Conservation (phyloP, 2,797 vertebrate species). For the Syndactyla subalaris region DNA sequence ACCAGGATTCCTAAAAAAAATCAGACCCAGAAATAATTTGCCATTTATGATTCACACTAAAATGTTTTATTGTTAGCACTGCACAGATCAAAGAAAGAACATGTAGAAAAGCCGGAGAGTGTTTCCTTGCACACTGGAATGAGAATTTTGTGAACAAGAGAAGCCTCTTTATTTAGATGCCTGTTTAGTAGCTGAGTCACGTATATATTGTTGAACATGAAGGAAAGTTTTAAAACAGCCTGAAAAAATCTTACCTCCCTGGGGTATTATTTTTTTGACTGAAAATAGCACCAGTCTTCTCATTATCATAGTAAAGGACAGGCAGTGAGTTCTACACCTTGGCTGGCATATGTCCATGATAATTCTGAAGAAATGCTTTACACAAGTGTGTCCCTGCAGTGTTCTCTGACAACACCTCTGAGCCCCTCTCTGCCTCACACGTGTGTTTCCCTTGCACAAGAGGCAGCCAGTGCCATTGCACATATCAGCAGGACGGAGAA, state of each 20-base stretch:
- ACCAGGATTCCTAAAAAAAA: not conserved
- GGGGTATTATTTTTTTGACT: not conserved
- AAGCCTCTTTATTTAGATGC: slow-evolving; percentile 66
- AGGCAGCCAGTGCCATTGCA: not conserved
- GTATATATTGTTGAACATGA: slow-evolving; percentile 39
- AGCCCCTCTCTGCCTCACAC: not conserved
- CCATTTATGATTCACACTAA: slow-evolving; percentile 21
- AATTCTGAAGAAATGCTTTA: slow-evolving; percentile 5
- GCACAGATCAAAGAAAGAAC: slow-evolving; percentile 52
- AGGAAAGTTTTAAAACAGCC: slow-evolving; percentile 50
- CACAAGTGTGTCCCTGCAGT: not conserved
- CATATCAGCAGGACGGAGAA: rapidly evolving
- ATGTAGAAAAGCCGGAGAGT: slow-evolving; percentile 48
- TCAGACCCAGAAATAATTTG: not conserved
- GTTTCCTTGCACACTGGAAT: slow-evolving; percentile 46
- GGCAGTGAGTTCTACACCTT: not conserved
- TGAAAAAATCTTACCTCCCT: slow-evolving; percentile 6
- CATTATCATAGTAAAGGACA: not conserved
- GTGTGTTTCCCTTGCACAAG: rapidly evolving
- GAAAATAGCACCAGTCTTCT: not conserved
- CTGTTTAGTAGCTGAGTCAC: slow-evolving; percentile 71
- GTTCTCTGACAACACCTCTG: not conserved
- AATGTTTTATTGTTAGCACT: slow-evolving; percentile 26
- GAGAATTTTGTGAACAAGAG: slow-evolving; percentile 59
- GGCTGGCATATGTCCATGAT: not conserved